Evolutionary conservation across 2,113 vertebrate species (phyloP).

Genomic region (Alouatta palliata): DNA sequence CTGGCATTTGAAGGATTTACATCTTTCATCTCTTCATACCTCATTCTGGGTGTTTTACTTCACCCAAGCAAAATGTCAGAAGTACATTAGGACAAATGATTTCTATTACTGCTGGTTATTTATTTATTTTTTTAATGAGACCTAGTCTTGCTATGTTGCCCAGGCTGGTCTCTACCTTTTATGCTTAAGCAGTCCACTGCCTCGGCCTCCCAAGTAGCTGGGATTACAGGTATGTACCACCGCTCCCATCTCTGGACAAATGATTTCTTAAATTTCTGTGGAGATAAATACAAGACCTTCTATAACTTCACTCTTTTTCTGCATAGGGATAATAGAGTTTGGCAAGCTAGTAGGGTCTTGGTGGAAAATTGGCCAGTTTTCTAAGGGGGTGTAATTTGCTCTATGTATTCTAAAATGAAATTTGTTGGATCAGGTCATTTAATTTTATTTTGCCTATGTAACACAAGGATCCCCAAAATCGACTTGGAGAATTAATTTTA

Average conservation of each 20-base stretch:
- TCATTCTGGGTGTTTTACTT: neutral
- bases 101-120: neutral
- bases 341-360: neutral
- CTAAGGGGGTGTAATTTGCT: neutral
- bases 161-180: neutral
- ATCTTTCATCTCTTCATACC: neutral
- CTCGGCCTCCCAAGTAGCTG: neutral
- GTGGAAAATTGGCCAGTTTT: neutral
- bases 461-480: neutral
- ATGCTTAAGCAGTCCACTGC: neutral
- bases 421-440: neutral
- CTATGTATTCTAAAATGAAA: neutral
- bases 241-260: neutral
- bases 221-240: no score
- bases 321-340: neutral
- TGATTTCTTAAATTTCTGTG: neutral
- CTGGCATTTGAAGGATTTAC: conserved; percentile 7
- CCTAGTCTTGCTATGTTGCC: neutral
- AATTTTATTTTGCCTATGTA: neutral
- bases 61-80: neutral
- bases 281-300: neutral
- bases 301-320: neutral
- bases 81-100: neutral
- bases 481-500: conserved; percentile 16
- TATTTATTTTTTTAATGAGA: neutral